These are phyloP conservation scores for Malacosoma neustria DNA, from an alignment of 2,888 invertebrate genomes.

Conservation along the genomic window DNA sequence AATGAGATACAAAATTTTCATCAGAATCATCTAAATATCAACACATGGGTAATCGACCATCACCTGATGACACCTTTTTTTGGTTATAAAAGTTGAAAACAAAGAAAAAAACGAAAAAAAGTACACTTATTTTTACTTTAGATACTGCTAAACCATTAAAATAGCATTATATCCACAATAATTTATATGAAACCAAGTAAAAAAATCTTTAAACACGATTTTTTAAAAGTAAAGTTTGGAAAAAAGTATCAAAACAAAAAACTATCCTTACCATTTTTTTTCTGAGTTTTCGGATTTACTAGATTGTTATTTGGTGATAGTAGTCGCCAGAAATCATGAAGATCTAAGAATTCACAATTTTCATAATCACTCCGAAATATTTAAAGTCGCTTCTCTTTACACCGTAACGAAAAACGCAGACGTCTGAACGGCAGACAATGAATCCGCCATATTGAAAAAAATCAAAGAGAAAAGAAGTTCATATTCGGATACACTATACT, in stretches of 20 bases:
- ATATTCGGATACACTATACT: conserved; percentile 25
- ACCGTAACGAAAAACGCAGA: conserved; percentile 47
- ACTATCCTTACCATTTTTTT: conserved; percentile 74
- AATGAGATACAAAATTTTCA: conserved; percentile 29
- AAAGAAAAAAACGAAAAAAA: conserved; percentile 58
- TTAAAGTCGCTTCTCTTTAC: conserved; percentile 34
- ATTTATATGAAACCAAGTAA: conserved; percentile 16
- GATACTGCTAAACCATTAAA: neutral
- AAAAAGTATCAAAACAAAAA: conserved; percentile 77
- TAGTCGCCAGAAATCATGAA: conserved; percentile 20
- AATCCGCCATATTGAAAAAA: conserved; percentile 73
- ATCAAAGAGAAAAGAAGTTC: conserved; percentile 49
- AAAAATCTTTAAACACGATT: conserved; percentile 41
- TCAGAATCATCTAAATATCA: conserved; percentile 44
- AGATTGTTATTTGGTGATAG: conserved; percentile 12
- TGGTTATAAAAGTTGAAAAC: conserved; percentile 69
- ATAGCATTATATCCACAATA: neutral
- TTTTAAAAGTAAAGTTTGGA: conserved; percentile 56
- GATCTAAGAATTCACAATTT: conserved; percentile 29
- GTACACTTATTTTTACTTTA: conserved; percentile 24
- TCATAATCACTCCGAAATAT: conserved; percentile 35
- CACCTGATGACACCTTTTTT: conserved; percentile 63
- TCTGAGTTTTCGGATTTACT: conserved; percentile 25
- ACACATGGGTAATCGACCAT: conserved; percentile 59
- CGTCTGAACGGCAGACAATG: conserved; percentile 67